Conservation (phyloP, 1,140 invertebrate species). For the Nixonia krombeini region DNA sequence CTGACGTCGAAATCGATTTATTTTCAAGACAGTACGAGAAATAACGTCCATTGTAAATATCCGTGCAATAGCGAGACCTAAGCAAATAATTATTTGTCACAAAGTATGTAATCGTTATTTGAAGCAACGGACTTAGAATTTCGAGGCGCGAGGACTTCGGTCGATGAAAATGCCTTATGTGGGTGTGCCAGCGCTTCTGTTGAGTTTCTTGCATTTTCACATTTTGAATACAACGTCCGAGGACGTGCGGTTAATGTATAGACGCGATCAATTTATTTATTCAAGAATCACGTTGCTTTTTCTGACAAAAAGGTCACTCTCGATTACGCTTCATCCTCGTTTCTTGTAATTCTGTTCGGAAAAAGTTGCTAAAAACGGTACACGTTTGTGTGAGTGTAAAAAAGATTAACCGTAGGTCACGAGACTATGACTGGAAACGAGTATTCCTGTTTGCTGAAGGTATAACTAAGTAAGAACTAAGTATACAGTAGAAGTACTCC, state of each 20-base stretch:
- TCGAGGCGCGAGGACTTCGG: no score
- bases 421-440: slow-evolving; percentile 62
- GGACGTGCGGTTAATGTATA: background rate
- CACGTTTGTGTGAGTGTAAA: no score
- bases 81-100: slow-evolving; percentile 57
- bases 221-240: slow-evolving; percentile 3
- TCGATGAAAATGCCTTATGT: slow-evolving; percentile 44
- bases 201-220: slow-evolving; percentile 47
- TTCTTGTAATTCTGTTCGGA: no score
- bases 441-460: slow-evolving; percentile 63
- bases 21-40: slow-evolving; percentile 39
- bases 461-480: slow-evolving; percentile 53
- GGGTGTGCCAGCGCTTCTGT: no score
- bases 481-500: slow-evolving; percentile 64
- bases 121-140: background rate
- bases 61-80: slow-evolving; percentile 62
- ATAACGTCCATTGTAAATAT: slow-evolving; percentile 69
- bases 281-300: no score
- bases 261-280: no score
- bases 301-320: no score
- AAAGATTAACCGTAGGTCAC: slow-evolving; percentile 46
- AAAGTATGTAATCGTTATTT: slow-evolving; percentile 3
- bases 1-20: slow-evolving; percentile 46
- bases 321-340: no score
- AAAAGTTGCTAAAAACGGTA: no score